Evolutionary conservation across 1,140 invertebrate genomes (phyloP).

Genomic region (Neodiprion lecontei): DNA sequence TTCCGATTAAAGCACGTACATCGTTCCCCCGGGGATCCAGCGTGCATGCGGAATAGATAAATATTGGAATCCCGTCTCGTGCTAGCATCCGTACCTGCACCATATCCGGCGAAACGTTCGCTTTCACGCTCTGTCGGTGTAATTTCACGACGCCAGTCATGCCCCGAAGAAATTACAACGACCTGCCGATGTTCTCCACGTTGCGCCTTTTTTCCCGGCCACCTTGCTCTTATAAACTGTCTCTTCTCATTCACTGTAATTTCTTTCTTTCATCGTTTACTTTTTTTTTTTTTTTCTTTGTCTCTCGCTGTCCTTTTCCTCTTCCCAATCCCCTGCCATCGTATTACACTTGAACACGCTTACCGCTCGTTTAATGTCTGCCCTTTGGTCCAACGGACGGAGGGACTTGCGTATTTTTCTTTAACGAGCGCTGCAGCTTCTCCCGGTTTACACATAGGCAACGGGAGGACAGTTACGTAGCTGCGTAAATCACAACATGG

Average conservation of each 20-base stretch:
- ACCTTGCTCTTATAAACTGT: not conserved
- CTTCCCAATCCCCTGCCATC: too few species aligned
- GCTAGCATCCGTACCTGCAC: not conserved
- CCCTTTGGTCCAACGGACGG: too few species aligned
- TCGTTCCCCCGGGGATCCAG: slow-evolving; percentile 48
- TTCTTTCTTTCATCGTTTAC: not conserved
- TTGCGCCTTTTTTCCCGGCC: not conserved
- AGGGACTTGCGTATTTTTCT: too few species aligned
- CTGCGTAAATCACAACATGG: too few species aligned
- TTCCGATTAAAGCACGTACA: slow-evolving; percentile 49
- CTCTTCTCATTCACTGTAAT: not conserved
- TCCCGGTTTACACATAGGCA: too few species aligned
- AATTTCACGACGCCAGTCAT: slow-evolving; percentile 2
- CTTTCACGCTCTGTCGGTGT: not conserved
- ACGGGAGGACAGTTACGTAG: too few species aligned
- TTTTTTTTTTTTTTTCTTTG: not conserved
- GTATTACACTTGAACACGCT: not conserved
- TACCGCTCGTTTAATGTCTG: not conserved
- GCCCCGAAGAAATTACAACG: not conserved
- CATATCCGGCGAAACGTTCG: not conserved
- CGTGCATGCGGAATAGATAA: slow-evolving; percentile 52
- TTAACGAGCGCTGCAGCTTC: too few species aligned
- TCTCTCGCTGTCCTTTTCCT: not conserved
- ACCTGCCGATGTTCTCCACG: not conserved
- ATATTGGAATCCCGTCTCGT: slow-evolving; percentile 44